phyloP scores from a whole-genome alignment of 2,113 vertebrate species.

The Pteronura brasiliensis region DNA sequence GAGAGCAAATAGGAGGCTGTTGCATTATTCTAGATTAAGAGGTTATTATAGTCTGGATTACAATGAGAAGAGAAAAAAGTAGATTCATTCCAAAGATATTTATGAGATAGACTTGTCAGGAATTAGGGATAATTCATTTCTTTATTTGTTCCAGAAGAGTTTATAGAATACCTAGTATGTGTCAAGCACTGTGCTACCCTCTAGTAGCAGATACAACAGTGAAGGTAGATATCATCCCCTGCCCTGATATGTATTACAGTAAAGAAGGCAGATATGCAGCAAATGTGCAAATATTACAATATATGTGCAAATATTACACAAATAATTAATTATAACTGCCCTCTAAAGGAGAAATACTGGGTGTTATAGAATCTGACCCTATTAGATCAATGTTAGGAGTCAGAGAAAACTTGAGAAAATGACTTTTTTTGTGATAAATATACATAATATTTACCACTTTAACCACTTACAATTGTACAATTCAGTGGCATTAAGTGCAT shows the following conservation, averaged over 20 bases:
- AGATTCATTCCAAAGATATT: not conserved
- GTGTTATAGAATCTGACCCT: not conserved
- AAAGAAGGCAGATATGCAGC: not conserved
- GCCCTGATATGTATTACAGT: not conserved
- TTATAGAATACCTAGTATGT: not conserved
- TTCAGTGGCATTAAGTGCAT: not conserved
- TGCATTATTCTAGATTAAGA: not conserved
- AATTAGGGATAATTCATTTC: not conserved
- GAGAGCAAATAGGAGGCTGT: not conserved
- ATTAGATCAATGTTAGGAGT: not conserved
- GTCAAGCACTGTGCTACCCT: not conserved
- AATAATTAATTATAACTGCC: not conserved
- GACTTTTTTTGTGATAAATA: not conserved
- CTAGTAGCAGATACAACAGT: not conserved
- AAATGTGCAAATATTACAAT: no score
- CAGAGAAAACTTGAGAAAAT: not conserved
- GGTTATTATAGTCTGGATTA: not conserved
- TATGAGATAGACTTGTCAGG: not conserved
- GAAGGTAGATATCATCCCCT: not conserved
- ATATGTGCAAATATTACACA: not conserved
- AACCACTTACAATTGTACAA: not conserved
- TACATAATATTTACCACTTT: not conserved
- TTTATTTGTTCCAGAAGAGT: not conserved
- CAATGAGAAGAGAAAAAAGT: not conserved
- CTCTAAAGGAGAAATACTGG: not conserved